Conservation (phyloP, 1,140 invertebrate species). For the Diploscapter pachys region DNA sequence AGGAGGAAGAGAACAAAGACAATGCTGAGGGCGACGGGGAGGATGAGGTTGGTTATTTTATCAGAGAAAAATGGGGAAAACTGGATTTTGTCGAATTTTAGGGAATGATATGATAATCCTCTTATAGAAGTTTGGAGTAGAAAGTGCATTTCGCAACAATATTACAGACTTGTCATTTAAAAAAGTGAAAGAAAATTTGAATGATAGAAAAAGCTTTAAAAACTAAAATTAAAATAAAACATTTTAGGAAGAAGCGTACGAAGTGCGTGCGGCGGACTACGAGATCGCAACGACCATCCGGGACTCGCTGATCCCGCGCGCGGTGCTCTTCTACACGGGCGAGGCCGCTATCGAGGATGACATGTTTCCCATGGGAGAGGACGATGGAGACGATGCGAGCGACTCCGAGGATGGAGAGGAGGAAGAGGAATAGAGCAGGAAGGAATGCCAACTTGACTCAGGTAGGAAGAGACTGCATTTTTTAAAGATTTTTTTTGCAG, state of each 20-base stretch:
- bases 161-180: neutral
- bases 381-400: neutral
- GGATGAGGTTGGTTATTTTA: conserved; percentile 12
- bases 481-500: too few species aligned
- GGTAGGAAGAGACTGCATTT: too few species aligned
- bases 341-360: conserved; percentile 49
- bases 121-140: too few species aligned
- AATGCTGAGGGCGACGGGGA: conserved; percentile 30
- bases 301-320: conserved; percentile 61
- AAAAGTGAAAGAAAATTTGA: neutral
- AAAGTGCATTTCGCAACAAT: too few species aligned
- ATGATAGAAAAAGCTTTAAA: conserved; percentile 13
- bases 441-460: too few species aligned
- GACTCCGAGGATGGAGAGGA: too few species aligned
- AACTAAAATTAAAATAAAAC: conserved; percentile 5
- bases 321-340: conserved; percentile 65
- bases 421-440: too few species aligned
- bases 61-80: neutral
- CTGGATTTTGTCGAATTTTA: neutral
- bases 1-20: conserved; percentile 58
- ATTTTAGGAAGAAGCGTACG: conserved; percentile 31
- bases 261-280: conserved; percentile 62
- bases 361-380: conserved; percentile 38
- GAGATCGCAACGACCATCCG: conserved; percentile 64
- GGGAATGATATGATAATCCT: too few species aligned